These are phyloP conservation scores for Triplophysa bombifrons DNA, from an alignment of 2,797 vertebrate species.

Conservation along the genomic window DNA sequence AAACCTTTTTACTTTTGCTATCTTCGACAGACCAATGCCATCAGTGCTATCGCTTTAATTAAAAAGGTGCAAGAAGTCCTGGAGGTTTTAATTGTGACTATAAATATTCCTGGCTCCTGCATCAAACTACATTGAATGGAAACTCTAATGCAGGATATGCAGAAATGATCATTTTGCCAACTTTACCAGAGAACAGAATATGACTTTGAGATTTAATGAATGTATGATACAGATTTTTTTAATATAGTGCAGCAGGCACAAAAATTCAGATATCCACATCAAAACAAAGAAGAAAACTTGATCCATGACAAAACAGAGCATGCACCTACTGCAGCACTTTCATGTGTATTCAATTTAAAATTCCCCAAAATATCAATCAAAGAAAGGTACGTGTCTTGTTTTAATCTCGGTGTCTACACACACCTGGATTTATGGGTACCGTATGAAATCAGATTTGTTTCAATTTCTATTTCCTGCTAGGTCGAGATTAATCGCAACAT, in stretches of 20 bases:
- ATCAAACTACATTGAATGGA: conserved; percentile 11
- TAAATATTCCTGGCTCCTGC: conserved; percentile 27
- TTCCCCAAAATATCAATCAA: conserved; percentile 29
- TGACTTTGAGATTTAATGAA: conserved; percentile 36
- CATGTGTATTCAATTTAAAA: conserved; percentile 38
- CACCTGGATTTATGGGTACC: conserved; percentile 18
- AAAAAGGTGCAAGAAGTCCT: conserved; percentile 38
- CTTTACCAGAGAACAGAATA: conserved; percentile 15
- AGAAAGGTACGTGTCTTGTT: conserved; percentile 23
- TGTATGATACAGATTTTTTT: conserved; percentile 29
- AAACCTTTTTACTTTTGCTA: conserved; percentile 68
- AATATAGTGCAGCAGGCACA: not conserved
- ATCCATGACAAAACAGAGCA: conserved; percentile 32
- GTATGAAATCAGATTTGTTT: conserved; percentile 24
- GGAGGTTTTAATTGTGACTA: conserved; percentile 40
- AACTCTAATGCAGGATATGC: conserved; percentile 15
- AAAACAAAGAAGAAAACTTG: conserved; percentile 30
- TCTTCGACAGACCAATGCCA: conserved; percentile 41
- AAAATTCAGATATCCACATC: conserved; percentile 21
- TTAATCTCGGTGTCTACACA: conserved; percentile 24
- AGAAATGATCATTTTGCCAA: not conserved
- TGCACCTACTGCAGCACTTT: conserved; percentile 12
- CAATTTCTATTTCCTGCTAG: not conserved
- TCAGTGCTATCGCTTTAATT: conserved; percentile 41
- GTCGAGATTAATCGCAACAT: not conserved